Percentiles rank a stretch among this genome's conserved stretches.
Conservation (phyloP, 2,797 vertebrate genomes). For the Synanceia verrucosa region DNA sequence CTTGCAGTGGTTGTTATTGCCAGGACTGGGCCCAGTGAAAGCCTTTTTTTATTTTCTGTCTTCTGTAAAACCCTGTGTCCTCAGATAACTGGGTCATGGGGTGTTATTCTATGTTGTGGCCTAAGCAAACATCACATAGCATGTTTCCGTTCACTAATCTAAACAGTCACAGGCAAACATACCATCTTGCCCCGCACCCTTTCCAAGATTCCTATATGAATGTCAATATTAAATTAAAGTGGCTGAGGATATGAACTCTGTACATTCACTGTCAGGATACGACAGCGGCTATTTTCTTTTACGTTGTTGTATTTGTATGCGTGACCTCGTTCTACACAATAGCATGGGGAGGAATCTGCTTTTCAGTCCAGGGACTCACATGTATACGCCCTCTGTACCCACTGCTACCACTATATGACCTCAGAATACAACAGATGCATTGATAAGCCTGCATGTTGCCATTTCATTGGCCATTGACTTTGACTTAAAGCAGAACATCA, state of each 20-base stretch:
- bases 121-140: conserved; percentile 66
- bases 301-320: background rate
- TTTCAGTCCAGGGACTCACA: background rate
- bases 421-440: conserved; percentile 15
- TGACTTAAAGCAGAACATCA: conserved; percentile 5
- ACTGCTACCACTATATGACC: background rate
- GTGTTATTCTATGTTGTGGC: conserved; percentile 65
- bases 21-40: conserved; percentile 50
- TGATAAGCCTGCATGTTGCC: conserved; percentile 12
- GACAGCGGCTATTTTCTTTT: background rate
- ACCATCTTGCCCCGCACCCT: conserved; percentile 18
- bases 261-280: background rate
- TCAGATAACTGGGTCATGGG: conserved; percentile 72
- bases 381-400: conserved; percentile 4
- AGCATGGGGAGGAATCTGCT: background rate
- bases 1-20: conserved; percentile 48
- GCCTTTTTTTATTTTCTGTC: conserved; percentile 58
- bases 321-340: background rate
- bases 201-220: conserved; percentile 20
- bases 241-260: conserved; percentile 1
- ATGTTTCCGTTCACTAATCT: conserved; percentile 62
- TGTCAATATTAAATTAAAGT: conserved; percentile 43
- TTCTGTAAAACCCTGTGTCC: conserved; percentile 65
- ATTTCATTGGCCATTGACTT: conserved; percentile 11
- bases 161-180: conserved; percentile 62